Evolutionary conservation across 2,888 invertebrate genomes (phyloP).

Genomic region (Chymomyza caudatula): DNA sequence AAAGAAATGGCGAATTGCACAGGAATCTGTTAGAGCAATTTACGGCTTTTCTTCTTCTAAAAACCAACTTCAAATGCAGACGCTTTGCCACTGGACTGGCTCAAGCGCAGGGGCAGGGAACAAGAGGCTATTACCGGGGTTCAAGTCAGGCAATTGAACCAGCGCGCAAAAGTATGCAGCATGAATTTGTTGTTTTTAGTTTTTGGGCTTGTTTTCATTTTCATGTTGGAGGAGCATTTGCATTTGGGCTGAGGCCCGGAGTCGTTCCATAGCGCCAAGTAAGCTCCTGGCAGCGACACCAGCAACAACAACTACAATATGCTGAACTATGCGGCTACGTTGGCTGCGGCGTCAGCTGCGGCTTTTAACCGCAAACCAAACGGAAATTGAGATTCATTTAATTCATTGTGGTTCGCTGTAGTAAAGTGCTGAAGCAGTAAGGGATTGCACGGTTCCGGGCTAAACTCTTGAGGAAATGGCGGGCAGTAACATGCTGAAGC

Average conservation of each 20-base stretch:
- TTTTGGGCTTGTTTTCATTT: constrained; percentile 64
- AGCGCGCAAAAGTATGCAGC: constrained; percentile 16
- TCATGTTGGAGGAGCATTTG: constrained; percentile 49
- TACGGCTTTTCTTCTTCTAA: constrained; percentile 48
- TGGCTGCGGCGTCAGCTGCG: constrained; percentile 48
- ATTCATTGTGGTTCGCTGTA: constrained; percentile 55
- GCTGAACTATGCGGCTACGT: background rate
- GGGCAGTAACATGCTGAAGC: background rate
- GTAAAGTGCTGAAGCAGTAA: background rate
- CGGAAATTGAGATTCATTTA: constrained; percentile 74
- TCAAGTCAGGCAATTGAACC: constrained; percentile 51
- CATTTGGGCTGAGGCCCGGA: constrained; percentile 38
- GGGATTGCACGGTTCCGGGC: background rate
- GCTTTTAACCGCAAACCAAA: constrained; percentile 72
- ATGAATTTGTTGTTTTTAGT: constrained; percentile 27
- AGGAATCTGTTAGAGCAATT: constrained; percentile 66
- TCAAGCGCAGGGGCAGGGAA: background rate
- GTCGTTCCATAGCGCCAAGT: background rate
- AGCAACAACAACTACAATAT: constrained; percentile 24
- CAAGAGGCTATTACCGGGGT: constrained; percentile 6
- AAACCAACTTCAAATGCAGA: constrained; percentile 35
- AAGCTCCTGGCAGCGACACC: background rate
- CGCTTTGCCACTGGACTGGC: background rate
- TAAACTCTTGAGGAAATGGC: background rate
- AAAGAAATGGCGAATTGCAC: constrained; percentile 5